Evolutionary conservation across 2,113 vertebrate genomes (phyloP), one percentile per base, ranked within the genome.

Genomic region (Amblyopsis rosae): DNA sequence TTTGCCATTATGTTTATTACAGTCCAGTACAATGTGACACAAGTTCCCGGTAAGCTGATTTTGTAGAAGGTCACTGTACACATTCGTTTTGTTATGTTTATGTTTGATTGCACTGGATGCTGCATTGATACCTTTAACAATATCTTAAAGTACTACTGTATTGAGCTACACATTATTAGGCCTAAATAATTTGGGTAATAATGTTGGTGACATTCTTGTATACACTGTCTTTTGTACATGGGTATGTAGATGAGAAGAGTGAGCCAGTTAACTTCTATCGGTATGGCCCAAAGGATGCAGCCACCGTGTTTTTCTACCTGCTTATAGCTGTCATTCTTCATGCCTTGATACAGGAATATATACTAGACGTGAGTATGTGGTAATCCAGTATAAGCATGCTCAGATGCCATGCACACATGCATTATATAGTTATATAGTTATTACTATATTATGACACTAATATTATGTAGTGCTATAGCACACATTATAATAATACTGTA

Each of bases 21-120:
- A 61, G 88, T 95, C 73, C 94, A 94, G 86, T 93, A 94, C 84
- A 96, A 94, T 67, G 92, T 95, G n/a, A 95, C 93, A 33, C 91
- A 92, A 78, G 90, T 80, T 50, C 80, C 79, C 50, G 93, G 93
- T 94, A 80, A 89, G 91, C 67, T 32, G 9, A 49, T 47, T 41
- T 6, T 35, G 1, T 35, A 17, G 12, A 55, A 55, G 16, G 9
- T 55, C n/a, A 41, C 35, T 41, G 35, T 41, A 41, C 35, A 41
- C 3, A 55, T 16, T 57, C 6, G 15, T 66, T 48, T 73, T 11
- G 56, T 13, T 17, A 35, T 60, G 35, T 15, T 33, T n/a, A 62
- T 6, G 26, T 15, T 35, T 12, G 8, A 15, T 17, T 59, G 15
- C 41, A 56, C 11, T 13, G 1, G 7, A 35, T 41, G 35, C 35